Evolutionary conservation across 2,888 invertebrate species (phyloP).

Genomic region (Melikaiella ostensackeni): DNA sequence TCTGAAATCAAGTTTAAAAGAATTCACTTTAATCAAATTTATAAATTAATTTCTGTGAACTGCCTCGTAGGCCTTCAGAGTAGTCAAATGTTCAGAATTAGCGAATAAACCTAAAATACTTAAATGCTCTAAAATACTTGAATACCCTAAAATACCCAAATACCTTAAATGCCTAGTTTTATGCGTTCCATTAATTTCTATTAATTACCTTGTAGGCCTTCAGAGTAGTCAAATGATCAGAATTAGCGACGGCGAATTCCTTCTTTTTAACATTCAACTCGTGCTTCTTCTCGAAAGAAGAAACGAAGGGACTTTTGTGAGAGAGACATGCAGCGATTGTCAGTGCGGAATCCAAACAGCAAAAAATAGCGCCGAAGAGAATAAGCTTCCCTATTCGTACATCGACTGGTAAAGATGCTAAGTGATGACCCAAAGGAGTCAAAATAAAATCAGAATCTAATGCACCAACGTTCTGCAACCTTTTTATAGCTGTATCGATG

Average conservation of each 20-base stretch:
- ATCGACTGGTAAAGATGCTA: constrained; percentile 93
- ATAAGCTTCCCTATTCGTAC: constrained; percentile 89
- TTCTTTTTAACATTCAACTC: constrained; percentile 86
- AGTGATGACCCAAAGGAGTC: constrained; percentile 91
- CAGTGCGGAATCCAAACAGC: constrained; percentile 93
- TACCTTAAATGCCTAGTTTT: no score
- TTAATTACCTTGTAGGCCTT: constrained; percentile 87
- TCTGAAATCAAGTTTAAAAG: constrained; percentile 77
- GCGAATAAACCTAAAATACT: constrained; percentile 73
- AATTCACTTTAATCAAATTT: no score
- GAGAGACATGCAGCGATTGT: constrained; percentile 93
- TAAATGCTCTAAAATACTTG: no score
- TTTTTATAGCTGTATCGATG: constrained; percentile 83
- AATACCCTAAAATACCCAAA: no score
- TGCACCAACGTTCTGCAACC: constrained; percentile 89
- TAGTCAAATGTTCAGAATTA: constrained; percentile 93
- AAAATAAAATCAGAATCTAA: constrained; percentile 81
- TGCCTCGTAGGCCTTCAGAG: constrained; percentile 80
- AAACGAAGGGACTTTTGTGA: constrained; percentile 87
- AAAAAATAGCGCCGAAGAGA: constrained; percentile 93
- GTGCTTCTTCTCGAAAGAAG: constrained; percentile 85
- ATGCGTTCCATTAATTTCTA: no score
- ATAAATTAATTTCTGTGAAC: constrained; percentile 83
- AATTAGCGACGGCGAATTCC: constrained; percentile 87
- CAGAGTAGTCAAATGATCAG: constrained; percentile 93